phyloP scores from a whole-genome alignment of 2,888 invertebrate species.

The Drosophila eohydei region DNA sequence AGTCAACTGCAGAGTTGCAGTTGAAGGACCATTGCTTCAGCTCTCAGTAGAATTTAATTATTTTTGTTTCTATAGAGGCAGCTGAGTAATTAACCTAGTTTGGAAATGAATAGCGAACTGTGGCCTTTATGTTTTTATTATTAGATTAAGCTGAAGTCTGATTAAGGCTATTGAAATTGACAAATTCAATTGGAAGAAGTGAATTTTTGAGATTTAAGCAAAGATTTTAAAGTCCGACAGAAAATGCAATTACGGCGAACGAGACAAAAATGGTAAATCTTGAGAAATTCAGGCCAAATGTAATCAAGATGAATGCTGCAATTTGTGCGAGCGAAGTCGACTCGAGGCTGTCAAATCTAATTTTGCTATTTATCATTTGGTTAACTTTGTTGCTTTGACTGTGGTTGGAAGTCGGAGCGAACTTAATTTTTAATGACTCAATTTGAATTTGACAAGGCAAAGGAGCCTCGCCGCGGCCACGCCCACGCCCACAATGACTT shows the following conservation, averaged over 20 bases:
- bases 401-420: slow-evolving; percentile 47
- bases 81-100: neutral
- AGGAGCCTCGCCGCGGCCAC: slow-evolving; percentile 47
- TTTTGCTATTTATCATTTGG: slow-evolving; percentile 81
- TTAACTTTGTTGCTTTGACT: slow-evolving; percentile 61
- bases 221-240: slow-evolving; percentile 3
- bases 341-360: slow-evolving; percentile 74
- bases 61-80: neutral
- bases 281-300: slow-evolving; percentile 58
- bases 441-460: slow-evolving; percentile 79
- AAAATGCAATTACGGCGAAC: slow-evolving; percentile 30
- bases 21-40: neutral
- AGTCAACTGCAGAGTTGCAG: neutral
- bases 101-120: neutral
- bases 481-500: slow-evolving; percentile 70
- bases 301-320: slow-evolving; percentile 79
- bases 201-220: neutral
- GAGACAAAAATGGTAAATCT: slow-evolving; percentile 49
- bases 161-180: neutral
- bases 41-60: neutral
- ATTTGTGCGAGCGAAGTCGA: slow-evolving; percentile 53
- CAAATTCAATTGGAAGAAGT: neutral
- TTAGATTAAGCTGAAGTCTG: neutral
- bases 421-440: slow-evolving; percentile 82
- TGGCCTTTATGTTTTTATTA: neutral